Percentiles rank a stretch among this genome's conserved stretches.
Evolutionary conservation across 53 echinoderm and acorn worm genomes (phyloP).

Genomic region (Hippasteria phrygiana): DNA sequence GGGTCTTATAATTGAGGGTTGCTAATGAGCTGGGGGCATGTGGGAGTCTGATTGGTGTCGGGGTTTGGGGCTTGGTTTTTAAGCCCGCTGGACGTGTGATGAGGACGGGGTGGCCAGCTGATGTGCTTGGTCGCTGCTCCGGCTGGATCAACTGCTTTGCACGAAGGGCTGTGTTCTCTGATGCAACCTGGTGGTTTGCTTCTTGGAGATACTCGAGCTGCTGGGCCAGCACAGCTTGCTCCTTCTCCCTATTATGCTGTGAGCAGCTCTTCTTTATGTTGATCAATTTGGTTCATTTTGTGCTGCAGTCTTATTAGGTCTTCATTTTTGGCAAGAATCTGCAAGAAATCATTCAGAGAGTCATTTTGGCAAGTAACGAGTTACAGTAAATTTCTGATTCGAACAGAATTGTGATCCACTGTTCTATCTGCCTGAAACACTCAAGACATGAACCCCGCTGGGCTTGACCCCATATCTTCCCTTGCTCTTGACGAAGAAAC

Average conservation of each 20-base stretch:
- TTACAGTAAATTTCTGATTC: too few species aligned
- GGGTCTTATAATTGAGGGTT: background rate
- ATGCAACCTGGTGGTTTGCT: background rate
- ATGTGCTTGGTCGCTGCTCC: constrained; percentile 24
- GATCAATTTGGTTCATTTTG: too few species aligned
- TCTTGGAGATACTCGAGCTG: background rate
- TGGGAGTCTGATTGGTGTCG: background rate
- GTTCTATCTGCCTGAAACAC: background rate
- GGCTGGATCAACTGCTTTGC: background rate
- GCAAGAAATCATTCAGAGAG: too few species aligned
- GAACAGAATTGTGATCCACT: background rate
- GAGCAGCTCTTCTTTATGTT: too few species aligned
- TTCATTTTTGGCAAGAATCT: too few species aligned
- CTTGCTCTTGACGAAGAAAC: too few species aligned
- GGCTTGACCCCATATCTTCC: background rate
- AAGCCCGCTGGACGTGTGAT: background rate
- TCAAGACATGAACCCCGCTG: background rate
- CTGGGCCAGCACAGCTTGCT: background rate
- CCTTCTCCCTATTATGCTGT: background rate
- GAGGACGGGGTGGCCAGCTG: constrained; percentile 15
- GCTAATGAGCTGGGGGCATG: background rate
- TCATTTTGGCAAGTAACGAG: too few species aligned
- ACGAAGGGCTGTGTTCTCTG: background rate
- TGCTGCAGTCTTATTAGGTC: too few species aligned
- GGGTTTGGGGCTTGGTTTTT: background rate